Percentiles rank a stretch among this genome's conserved stretches.
Conservation (phyloP, 2,888 invertebrate species). For the Rhamphomyia laevipes region DNA sequence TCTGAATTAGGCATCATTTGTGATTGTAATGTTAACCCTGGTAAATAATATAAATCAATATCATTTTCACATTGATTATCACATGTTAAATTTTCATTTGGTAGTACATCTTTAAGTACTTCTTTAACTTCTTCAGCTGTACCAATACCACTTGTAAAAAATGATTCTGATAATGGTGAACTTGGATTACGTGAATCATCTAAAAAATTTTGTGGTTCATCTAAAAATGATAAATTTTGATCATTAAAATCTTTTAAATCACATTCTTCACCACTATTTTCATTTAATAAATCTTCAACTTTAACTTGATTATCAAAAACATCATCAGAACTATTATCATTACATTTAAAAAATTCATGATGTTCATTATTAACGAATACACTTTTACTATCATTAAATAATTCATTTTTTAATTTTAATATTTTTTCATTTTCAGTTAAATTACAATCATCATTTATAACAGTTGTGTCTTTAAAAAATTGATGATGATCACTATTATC, state of each 20-base stretch:
- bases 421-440: slow-evolving; percentile 34
- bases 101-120: slow-evolving; percentile 71
- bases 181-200: slow-evolving; percentile 61
- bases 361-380: slow-evolving; percentile 30
- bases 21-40: slow-evolving; percentile 49
- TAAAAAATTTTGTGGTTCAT: slow-evolving; percentile 38
- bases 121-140: slow-evolving; percentile 80
- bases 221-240: slow-evolving; percentile 36
- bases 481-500: slow-evolving; percentile 20
- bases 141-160: slow-evolving; percentile 69
- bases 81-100: slow-evolving; percentile 54
- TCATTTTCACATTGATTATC: slow-evolving; percentile 33
- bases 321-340: slow-evolving; percentile 14
- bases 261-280: slow-evolving; percentile 28
- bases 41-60: slow-evolving; percentile 37
- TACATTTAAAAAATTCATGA: slow-evolving; percentile 15
- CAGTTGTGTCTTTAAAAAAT: slow-evolving; percentile 27
- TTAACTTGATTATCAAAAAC: slow-evolving; percentile 29
- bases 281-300: slow-evolving; percentile 32
- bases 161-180: slow-evolving; percentile 70
- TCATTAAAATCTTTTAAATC: slow-evolving; percentile 35
- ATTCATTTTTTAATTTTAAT: slow-evolving; percentile 30
- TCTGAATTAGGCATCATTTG: slow-evolving; percentile 84
- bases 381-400: slow-evolving; percentile 21
- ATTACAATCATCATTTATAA: slow-evolving; percentile 15